A percentile compares a stretch with the other conserved stretches of the same genome.
Evolutionary conservation across 2,888 invertebrate genomes (phyloP).

Genomic region (Smittia aterrima): DNA sequence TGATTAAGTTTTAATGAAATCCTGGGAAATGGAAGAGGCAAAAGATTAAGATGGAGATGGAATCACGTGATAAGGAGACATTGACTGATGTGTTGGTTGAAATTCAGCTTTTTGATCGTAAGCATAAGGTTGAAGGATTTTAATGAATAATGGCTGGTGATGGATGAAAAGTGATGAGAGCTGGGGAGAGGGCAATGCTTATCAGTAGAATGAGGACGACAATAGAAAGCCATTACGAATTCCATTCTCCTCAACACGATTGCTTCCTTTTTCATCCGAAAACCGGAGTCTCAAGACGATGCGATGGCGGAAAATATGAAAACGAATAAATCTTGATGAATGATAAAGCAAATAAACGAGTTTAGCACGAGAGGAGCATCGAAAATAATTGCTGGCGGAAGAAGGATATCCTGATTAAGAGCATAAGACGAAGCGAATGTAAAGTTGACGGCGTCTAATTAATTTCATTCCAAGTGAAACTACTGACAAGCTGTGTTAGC

Average conservation of each 20-base stretch:
- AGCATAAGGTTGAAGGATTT: conserved; percentile 24
- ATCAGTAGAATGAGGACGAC: background rate
- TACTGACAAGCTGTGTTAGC: conserved; percentile 34
- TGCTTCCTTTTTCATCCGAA: background rate
- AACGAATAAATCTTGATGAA: conserved; percentile 42
- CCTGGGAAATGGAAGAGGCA: background rate
- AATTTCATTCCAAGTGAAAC: conserved; percentile 31
- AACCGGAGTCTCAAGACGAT: conserved; percentile 1
- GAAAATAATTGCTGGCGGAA: conserved; percentile 30
- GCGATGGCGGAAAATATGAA: conserved; percentile 19
- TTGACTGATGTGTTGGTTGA: conserved; percentile 36
- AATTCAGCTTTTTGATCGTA: background rate
- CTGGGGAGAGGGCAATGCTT: background rate
- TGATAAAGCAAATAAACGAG: conserved; percentile 40
- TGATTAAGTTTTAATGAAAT: conserved; percentile 38
- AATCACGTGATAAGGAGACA: conserved; percentile 36
- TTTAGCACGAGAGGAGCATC: conserved; percentile 28
- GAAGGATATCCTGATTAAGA: conserved; percentile 39
- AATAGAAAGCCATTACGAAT: background rate
- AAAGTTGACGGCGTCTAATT: conserved; percentile 21
- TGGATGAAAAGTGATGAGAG: conserved; percentile 22
- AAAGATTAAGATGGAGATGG: conserved; percentile 38
- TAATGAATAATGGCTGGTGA: conserved; percentile 40
- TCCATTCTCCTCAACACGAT: background rate
- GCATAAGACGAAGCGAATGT: background rate